Conservation (phyloP, 2,797 vertebrate species). For the Esox masquinongy region DNA sequence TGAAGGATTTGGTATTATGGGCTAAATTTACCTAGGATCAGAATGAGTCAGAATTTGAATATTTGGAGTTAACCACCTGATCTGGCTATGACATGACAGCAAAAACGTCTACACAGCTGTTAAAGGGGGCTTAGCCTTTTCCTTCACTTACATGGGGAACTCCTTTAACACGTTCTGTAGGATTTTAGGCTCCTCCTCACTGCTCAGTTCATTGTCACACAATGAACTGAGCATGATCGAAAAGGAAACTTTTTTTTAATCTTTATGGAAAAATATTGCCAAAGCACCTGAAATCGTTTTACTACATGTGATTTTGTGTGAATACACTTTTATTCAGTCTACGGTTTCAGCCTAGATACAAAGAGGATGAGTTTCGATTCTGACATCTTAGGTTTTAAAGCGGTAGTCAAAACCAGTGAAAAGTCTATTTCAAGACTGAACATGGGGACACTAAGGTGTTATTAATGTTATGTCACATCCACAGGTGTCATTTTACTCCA, state of each 20-base stretch:
- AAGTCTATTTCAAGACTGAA: conserved; percentile 5
- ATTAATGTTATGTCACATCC: neutral
- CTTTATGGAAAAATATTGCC: conserved; percentile 24
- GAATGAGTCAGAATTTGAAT: neutral
- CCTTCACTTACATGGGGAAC: neutral
- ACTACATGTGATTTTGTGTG: neutral
- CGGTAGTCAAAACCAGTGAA: neutral
- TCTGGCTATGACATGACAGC: neutral
- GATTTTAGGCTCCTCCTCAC: neutral
- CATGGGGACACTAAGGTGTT: neutral
- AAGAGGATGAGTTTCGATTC: neutral
- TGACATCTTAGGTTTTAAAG: neutral
- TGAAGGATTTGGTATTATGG: neutral
- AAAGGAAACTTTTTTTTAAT: conserved; percentile 2
- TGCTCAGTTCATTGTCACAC: neutral
- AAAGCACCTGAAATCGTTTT: conserved; percentile 24
- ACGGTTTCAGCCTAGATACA: neutral
- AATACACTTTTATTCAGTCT: neutral
- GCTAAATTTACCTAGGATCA: neutral
- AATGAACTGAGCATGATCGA: neutral
- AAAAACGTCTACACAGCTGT: neutral
- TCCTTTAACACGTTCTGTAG: neutral
- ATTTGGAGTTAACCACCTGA: neutral
- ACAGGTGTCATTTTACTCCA: conserved; percentile 1
- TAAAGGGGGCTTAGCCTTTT: neutral